A percentile compares a stretch with the other conserved stretches of the same genome.
These are phyloP conservation scores for Salpingus planirostris DNA, from an alignment of 2,888 invertebrate genomes.

Conservation along the genomic window DNA sequence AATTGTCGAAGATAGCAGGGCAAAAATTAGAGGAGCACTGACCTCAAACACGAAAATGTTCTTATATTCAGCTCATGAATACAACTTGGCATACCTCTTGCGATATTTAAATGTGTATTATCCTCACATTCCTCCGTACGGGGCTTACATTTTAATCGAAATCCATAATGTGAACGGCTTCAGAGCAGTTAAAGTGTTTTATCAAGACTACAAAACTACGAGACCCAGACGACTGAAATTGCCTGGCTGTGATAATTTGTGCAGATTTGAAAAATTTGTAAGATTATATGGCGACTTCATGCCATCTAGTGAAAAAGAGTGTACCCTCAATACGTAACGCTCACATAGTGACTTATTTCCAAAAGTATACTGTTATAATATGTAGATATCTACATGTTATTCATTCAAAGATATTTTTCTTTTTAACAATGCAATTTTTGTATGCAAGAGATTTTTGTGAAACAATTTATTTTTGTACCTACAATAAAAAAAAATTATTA, in stretches of 20 bases:
- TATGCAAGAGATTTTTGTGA: background rate
- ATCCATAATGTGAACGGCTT: constrained; percentile 22
- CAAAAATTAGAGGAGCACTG: constrained; percentile 21
- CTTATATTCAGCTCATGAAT: constrained; percentile 34
- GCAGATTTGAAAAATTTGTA: constrained; percentile 5
- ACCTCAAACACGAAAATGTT: constrained; percentile 27
- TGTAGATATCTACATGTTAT: background rate
- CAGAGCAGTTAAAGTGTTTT: constrained; percentile 19
- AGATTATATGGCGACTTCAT: constrained; percentile 4
- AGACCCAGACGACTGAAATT: constrained; percentile 6
- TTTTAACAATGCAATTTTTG: background rate
- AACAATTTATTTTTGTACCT: too few species aligned
- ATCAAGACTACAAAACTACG: constrained; percentile 4
- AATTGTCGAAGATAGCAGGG: constrained; percentile 26
- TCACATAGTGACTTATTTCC: background rate
- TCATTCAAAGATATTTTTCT: background rate
- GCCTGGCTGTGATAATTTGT: constrained; percentile 6
- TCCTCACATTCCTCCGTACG: constrained; percentile 30
- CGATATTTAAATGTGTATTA: constrained; percentile 22
- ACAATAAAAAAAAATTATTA: too few species aligned
- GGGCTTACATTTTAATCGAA: constrained; percentile 29
- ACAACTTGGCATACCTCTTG: constrained; percentile 29
- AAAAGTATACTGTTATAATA: too few species aligned
- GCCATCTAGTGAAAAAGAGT: constrained; percentile 4
- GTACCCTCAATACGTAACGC: background rate